A percentile compares a stretch with the other conserved stretches of the same genome.
phyloP scores from a whole-genome alignment of 1,140 invertebrate genomes.

The Aphelenchoides fujianensis region DNA sequence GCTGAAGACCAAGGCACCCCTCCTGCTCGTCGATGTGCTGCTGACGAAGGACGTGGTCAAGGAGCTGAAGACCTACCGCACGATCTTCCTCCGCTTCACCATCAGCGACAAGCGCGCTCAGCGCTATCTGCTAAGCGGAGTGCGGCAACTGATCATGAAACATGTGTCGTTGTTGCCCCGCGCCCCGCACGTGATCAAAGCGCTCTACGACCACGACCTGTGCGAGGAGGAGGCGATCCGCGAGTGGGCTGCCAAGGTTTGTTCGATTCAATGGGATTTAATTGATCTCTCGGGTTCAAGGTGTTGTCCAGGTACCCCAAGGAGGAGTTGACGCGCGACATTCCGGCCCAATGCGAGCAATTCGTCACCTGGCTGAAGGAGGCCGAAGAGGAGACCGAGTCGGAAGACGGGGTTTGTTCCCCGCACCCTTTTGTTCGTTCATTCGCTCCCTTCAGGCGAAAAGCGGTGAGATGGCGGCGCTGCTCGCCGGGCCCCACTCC shows the following conservation, averaged over 20 bases:
- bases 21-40: conserved; percentile 86
- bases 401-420: too few species aligned
- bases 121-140: conserved; percentile 86
- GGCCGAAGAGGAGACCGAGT: conserved; percentile 68
- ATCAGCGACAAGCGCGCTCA: conserved; percentile 70
- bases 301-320: conserved; percentile 85
- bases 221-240: conserved; percentile 86
- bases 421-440: too few species aligned
- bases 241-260: conserved; percentile 86
- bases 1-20: conserved; percentile 84
- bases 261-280: background rate
- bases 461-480: too few species aligned
- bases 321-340: conserved; percentile 83
- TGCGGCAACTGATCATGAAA: conserved; percentile 85
- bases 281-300: conserved; percentile 60
- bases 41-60: conserved; percentile 80
- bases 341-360: conserved; percentile 83
- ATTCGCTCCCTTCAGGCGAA: too few species aligned
- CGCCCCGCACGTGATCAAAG: conserved; percentile 82
- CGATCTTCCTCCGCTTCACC: conserved; percentile 66
- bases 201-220: conserved; percentile 90
- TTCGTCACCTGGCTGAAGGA: conserved; percentile 95
- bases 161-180: conserved; percentile 77
- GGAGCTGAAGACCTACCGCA: conserved; percentile 69
- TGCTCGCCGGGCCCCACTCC: too few species aligned